These are phyloP conservation scores for Trissolcus brochymenae DNA, from an alignment of 2,888 invertebrate species.

Conservation along the genomic window DNA sequence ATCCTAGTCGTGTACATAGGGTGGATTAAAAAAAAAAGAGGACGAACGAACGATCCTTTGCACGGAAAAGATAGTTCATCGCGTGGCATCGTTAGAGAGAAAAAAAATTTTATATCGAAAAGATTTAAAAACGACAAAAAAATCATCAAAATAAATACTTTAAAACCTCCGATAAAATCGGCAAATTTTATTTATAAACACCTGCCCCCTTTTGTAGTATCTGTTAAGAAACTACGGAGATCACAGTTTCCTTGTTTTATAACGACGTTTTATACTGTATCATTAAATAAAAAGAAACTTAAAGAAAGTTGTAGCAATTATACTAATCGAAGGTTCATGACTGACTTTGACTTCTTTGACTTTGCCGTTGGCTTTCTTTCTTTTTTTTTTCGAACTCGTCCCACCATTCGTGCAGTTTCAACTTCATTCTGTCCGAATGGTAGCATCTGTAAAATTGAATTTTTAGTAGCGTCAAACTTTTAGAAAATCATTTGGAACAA, in stretches of 20 bases:
- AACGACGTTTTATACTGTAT: background rate
- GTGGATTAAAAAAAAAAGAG: slow-evolving; percentile 60
- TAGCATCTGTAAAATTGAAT: background rate
- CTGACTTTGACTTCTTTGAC: too few relatives aligned
- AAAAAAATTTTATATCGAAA: slow-evolving; percentile 75
- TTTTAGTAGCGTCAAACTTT: background rate
- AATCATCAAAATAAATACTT: slow-evolving; percentile 73
- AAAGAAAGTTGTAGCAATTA: background rate
- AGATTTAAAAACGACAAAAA: slow-evolving; percentile 69
- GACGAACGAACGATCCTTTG: slow-evolving; percentile 67
- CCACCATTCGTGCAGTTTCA: too few relatives aligned
- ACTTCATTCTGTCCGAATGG: background rate
- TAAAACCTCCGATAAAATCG: slow-evolving; percentile 64
- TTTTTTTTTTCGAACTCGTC: too few relatives aligned
- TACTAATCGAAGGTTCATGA: background rate
- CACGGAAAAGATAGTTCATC: slow-evolving; percentile 71
- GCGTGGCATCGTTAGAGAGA: slow-evolving; percentile 73
- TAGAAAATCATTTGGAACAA: too few relatives aligned
- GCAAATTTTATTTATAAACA: background rate
- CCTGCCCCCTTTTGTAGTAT: background rate
- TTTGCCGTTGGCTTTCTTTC: too few relatives aligned
- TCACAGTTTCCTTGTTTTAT: background rate
- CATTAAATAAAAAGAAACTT: background rate
- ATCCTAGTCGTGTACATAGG: slow-evolving; percentile 75
- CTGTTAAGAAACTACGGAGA: background rate